Evolutionary conservation across 2,888 invertebrate genomes (phyloP).

Genomic region (Morpho achilles): DNA sequence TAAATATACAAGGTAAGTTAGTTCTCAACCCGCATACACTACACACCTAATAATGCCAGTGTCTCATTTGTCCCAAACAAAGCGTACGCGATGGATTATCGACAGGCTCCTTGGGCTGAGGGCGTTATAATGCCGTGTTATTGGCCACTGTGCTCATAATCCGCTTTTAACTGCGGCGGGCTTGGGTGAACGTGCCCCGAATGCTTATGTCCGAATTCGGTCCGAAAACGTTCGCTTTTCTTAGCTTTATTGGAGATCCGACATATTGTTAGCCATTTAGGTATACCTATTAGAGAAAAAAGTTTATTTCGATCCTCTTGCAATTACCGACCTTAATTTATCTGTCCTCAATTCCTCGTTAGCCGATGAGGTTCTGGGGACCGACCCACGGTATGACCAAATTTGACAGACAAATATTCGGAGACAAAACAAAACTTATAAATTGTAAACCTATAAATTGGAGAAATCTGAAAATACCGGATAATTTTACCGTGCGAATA

Average conservation of each 20-base stretch:
- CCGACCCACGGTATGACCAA: too few relatives aligned
- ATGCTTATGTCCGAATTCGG: conserved; percentile 50
- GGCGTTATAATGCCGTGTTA: conserved; percentile 57
- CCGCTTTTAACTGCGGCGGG: conserved; percentile 72
- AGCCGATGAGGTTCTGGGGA: too few relatives aligned
- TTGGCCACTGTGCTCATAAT: conserved; percentile 73
- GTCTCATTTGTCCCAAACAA: conserved; percentile 34
- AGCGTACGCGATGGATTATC: conserved; percentile 54
- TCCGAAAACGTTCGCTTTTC: conserved; percentile 63
- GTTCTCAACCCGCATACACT: too few relatives aligned
- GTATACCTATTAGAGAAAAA: neutral
- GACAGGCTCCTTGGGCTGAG: conserved; percentile 35
- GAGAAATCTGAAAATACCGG: too few relatives aligned
- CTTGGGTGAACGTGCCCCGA: conserved; percentile 58
- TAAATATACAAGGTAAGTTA: too few relatives aligned
- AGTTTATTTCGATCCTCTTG: neutral
- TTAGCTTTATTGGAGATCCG: conserved; percentile 42
- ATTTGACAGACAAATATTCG: too few relatives aligned
- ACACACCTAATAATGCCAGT: conserved; percentile 10
- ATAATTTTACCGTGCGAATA: too few relatives aligned
- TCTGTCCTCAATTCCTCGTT: too few relatives aligned
- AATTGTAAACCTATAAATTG: too few relatives aligned
- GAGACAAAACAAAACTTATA: too few relatives aligned
- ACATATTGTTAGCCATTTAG: conserved; percentile 28
- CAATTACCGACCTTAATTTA: too few relatives aligned